Evolutionary conservation across 1,140 invertebrate species (phyloP), one percentile per base, ranked within the genome.

Genomic region (Calycopis cecrops): DNA sequence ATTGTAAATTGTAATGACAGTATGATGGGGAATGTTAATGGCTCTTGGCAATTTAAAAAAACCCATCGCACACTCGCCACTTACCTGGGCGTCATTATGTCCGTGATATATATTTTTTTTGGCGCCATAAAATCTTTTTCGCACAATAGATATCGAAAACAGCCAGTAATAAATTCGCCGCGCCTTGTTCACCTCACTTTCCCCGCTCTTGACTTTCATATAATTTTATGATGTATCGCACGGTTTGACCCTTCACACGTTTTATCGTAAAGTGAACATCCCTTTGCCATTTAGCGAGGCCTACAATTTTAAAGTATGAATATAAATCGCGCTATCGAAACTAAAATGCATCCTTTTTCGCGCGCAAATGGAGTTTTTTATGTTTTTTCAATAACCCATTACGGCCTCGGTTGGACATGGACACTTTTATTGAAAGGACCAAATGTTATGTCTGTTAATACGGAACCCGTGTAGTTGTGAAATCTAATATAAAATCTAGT

Each of bases 191-290:
- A 79, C 80, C 70, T 75, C 74, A 75, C 75, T 76, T 76, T 73
- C 73, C 71, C 78, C 81, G 79, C 79, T 73, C 73, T 84, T 83
- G 81, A 83, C 81, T 87, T 85, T 87, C 76, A 85, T 85, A 83
- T 87, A 87, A 87, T 80, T 83, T 85, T 83, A 84, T 84, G 80
- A 86, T 84, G 71, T 86, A 83, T 85, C 71, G 79, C 64, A 65
- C 71, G 69, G 71, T 79, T 69, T 83, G 79, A 83, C 81, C 79
- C 79, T 78, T 83, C 77, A 76, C 73, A 61, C 57, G 59, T 61
- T 65, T 69, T 65, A 70, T 63, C 65, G 40, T 28, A 28, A 28
- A 28, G 21, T 9, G 40, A 9, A 28, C 16, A 44, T 44, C 40
- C 40, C 17, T 44, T 44, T 8, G 40, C 16, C 40, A 16, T 44